Conservation (phyloP, 2,113 vertebrate genomes). For the Todiramphus chloris region DNA sequence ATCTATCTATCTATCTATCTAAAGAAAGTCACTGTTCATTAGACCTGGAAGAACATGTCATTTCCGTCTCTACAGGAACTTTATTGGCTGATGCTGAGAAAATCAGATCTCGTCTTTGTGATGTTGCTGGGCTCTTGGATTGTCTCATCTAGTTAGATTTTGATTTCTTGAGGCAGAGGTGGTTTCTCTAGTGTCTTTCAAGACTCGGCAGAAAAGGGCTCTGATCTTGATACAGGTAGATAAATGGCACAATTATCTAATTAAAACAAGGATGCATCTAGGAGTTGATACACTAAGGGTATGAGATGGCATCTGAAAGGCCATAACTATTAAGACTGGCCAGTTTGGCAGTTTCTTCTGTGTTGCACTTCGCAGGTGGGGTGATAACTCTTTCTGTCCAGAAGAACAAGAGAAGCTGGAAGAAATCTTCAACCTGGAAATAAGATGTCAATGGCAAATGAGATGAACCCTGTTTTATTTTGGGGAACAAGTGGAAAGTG, state of each 20-base stretch:
- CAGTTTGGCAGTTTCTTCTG: not conserved
- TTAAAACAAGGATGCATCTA: not conserved
- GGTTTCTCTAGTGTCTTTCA: rapidly evolving
- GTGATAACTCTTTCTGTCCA: not conserved
- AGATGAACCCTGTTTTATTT: rapidly evolving
- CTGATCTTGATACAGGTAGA: not conserved
- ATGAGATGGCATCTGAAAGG: not conserved
- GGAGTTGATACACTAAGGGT: not conserved
- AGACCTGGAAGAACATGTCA: not conserved
- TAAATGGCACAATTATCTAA: not conserved
- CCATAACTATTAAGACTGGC: not conserved
- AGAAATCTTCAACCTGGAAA: not conserved
- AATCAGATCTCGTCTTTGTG: not conserved
- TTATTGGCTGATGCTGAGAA: not conserved
- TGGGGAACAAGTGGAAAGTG: rapidly evolving
- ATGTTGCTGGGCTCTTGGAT: not conserved
- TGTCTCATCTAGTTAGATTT: not conserved
- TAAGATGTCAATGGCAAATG: not conserved
- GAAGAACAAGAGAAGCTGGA: not conserved
- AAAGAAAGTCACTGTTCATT: not conserved
- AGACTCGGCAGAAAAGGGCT: not conserved
- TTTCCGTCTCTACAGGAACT: not conserved
- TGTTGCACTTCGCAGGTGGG: too few relatives aligned
- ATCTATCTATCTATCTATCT: too few relatives aligned
- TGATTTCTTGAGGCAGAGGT: not conserved